Evolutionary conservation across 2,113 vertebrate genomes (phyloP), one percentile per base, ranked within the genome.

Genomic region (Ramphastos sulfuratus): DNA sequence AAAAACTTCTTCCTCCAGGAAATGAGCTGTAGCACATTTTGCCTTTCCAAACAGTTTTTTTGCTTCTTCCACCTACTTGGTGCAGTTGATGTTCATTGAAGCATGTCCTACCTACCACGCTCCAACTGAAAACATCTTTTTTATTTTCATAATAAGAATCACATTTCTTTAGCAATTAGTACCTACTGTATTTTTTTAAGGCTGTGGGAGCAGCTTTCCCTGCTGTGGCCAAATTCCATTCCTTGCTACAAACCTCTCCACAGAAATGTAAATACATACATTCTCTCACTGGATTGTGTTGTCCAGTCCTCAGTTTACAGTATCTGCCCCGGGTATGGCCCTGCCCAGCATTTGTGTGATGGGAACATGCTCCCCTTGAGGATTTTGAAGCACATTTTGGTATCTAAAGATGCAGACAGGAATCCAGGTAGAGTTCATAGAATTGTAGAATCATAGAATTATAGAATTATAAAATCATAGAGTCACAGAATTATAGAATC

Each of bases 131-230:
- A 87, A 17, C 66, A 87, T 66, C 55, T 92, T 89, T 91, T 78
- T 69, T 69, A 86, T 91, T 78, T 69, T 69, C 83, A 31, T 88
- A 92, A 84, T 55, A 78, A 50, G 59, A 85, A 89, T 89, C 86
- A 92, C 18, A 77, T 87, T 89, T 78, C 33, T 58, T 52, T 24
- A 89, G 55, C 66, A 90, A 25, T 14, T 4, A 81, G 4, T 16
- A 71, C 63, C 52, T 82, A 67, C 66, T 48, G 20, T 17, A 67
- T 81, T 90, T 89, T 88, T 60, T 50, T 69, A 71, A 39, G 28
- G 23, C 64, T n/a, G 39, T 65, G 44, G 67, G 25, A 91, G 52
- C 35, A 90, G 28, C 4, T 84, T 11, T 63, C 39, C 48, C 56
- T 67, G 28, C 59, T 4, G 1, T 50, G 25, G 20, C 39, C 35